Evolutionary conservation across 1,140 invertebrate species (phyloP).

Genomic region (Scylla paramamosain): DNA sequence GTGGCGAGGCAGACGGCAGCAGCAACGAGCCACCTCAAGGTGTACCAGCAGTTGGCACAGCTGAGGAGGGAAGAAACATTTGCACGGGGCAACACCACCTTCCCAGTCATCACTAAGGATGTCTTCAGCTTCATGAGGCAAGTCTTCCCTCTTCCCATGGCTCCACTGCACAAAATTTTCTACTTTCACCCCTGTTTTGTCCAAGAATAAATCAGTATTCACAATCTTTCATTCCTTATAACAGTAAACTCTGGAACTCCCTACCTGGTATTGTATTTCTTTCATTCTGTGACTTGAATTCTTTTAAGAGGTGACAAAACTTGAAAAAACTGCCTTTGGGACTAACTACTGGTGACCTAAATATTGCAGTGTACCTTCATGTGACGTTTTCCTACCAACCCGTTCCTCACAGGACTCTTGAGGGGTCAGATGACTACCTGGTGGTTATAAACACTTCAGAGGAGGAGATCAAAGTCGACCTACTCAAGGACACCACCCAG

Average conservation of each 20-base stretch:
- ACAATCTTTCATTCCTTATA: not conserved
- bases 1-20: slow-evolving; percentile 78
- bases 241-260: too few relatives aligned
- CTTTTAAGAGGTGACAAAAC: too few relatives aligned
- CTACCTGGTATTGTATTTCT: too few relatives aligned
- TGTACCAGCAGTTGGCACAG: slow-evolving; percentile 46
- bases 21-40: slow-evolving; percentile 47
- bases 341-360: too few relatives aligned
- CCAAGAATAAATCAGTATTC: not conserved
- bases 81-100: not conserved
- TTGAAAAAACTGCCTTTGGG: too few relatives aligned
- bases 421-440: slow-evolving; percentile 16
- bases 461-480: slow-evolving; percentile 42
- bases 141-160: not conserved
- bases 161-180: too few relatives aligned
- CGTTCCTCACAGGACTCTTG: not conserved
- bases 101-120: slow-evolving; percentile 55
- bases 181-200: too few relatives aligned
- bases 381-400: not conserved
- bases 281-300: too few relatives aligned
- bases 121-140: slow-evolving; percentile 48
- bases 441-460: slow-evolving; percentile 58
- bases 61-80: slow-evolving; percentile 45
- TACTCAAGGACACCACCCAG: slow-evolving; percentile 32
- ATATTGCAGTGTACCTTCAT: too few relatives aligned